Evolutionary conservation across 2,888 invertebrate genomes (phyloP), one percentile per base, ranked within the genome.

Genomic region (Eugnorisma glareosa): DNA sequence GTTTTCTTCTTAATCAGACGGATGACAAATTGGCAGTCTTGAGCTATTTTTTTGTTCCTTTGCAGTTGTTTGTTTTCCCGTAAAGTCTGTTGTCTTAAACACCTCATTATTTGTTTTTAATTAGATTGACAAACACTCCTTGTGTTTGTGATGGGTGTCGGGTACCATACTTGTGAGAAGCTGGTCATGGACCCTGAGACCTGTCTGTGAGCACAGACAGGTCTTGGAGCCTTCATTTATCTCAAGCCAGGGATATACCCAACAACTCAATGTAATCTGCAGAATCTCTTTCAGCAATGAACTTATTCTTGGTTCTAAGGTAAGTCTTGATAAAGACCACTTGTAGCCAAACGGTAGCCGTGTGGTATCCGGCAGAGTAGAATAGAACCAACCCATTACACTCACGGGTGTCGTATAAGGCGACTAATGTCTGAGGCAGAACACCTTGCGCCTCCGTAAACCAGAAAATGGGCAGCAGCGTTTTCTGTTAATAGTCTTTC

Each of bases 211-310:
- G 97, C 13, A 98, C 98, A 24, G 96, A 97, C 88, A 96, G 97
- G 63, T 97, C 98, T 28, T 98, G 98, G 98, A 97, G 96, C 84
- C 98, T 98, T 89, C 97, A 97, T 89, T 96, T 97, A 13, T 97
- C 97, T 0, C 97, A 97, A 37, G 96, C 97, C 0, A 97, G 97
- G 86, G 98, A 98, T 85, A 98, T 98, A 83, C 98, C 0, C 94
- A 97, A 45, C 97, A 97, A 90, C 97, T 98, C 75, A 94, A 97
- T 66, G 93, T 98, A 0, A 95, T 96, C 54, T 97, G 98, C 79
- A 95, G 96, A 24, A 87, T 89, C 7, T 89, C 91, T 0, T 89
- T 83, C 43, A 90, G 90, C n/a, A 78, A 76, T 7, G 81, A 86
- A 0, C 35, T 81, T 10, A 85, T 91, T 61, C 79, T 91, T 31